Conservation (phyloP, 2,113 vertebrate species). For the human (Homo sapiens) region GRCh38 chr1:73976501-73977000, state of each 20-base stretch:
- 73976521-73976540: neutral
- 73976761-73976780: neutral
- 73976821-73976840: neutral
- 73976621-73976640: neutral
- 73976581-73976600: neutral
- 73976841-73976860: neutral
- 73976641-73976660: neutral
- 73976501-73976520: neutral
- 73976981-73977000: neutral
- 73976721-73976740: neutral
- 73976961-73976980: neutral
- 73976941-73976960: neutral
- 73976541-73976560: neutral
- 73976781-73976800: neutral
- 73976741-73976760: neutral
- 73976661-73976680: neutral
- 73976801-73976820: neutral
- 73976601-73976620: neutral
- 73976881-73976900: neutral
- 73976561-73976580: neutral
- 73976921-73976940: neutral
- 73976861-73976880: neutral
- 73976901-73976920: neutral
- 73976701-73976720: neutral
- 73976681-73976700: neutral